A percentile compares a stretch with the other conserved stretches of the same genome.
phyloP scores from a whole-genome alignment of 2,113 vertebrate species.

The Muntiacus reevesi region DNA sequence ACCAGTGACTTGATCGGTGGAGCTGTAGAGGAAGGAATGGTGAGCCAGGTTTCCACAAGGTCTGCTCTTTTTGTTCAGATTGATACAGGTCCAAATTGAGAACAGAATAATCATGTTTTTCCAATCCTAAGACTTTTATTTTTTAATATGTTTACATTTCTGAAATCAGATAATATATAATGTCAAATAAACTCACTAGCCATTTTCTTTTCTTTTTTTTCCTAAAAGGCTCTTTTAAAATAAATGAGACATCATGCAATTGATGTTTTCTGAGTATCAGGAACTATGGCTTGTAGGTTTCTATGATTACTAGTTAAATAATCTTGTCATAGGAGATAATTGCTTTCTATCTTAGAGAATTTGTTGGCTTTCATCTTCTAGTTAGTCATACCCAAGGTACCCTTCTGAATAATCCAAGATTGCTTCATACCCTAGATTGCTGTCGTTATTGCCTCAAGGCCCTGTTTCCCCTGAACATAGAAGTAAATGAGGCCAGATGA shows the following conservation, averaged over 20 bases:
- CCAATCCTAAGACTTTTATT: background rate
- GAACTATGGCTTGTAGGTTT: background rate
- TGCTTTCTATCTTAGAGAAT: background rate
- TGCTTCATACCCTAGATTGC: background rate
- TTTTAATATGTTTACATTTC: background rate
- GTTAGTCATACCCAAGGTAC: background rate
- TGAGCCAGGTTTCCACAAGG: accelerated
- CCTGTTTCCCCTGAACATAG: background rate
- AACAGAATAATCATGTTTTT: background rate
- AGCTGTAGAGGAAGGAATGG: background rate
- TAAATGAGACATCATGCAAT: background rate
- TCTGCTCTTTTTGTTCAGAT: background rate
- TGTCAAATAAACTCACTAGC: background rate
- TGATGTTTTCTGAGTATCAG: background rate
- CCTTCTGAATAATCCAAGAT: background rate
- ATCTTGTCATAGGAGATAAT: background rate
- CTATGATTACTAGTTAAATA: background rate
- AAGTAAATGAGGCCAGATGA: background rate
- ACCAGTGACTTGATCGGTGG: accelerated
- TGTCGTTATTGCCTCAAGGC: background rate
- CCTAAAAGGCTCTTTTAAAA: background rate
- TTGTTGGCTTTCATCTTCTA: background rate
- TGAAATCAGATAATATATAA: background rate
- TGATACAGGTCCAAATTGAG: background rate
- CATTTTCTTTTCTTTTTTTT: background rate